Evolutionary conservation across 2,888 invertebrate species (phyloP).

Genomic region (Pterostichus madidus): DNA sequence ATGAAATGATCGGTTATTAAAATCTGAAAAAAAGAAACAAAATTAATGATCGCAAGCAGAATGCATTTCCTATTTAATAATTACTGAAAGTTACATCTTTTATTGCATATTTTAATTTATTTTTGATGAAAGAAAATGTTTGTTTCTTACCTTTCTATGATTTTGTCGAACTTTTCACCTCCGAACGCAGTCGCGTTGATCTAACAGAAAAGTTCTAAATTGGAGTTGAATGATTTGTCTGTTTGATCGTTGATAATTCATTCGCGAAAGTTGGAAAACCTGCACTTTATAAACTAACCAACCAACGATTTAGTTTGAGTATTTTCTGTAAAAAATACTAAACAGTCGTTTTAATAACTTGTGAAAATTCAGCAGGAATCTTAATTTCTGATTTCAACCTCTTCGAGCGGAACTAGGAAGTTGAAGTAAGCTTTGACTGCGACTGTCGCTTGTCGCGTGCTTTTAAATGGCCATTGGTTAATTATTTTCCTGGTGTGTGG

Average conservation of each 20-base stretch:
- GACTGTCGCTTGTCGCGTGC: constrained; percentile 45
- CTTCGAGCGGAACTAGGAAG: constrained; percentile 41
- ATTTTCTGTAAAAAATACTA: not conserved
- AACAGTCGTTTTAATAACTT: not conserved
- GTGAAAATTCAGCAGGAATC: not conserved
- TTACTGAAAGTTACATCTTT: not conserved
- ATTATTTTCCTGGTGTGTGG: constrained; percentile 52
- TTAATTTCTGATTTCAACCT: constrained; percentile 33
- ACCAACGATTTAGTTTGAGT: constrained; percentile 12
- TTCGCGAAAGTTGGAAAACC: constrained; percentile 69
- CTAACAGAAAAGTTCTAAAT: constrained; percentile 77
- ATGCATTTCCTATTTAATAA: not conserved
- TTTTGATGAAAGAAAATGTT: not conserved
- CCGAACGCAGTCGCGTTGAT: constrained; percentile 60
- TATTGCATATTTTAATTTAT: too few relatives aligned
- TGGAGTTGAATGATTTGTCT: constrained; percentile 78
- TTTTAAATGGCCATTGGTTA: constrained; percentile 60
- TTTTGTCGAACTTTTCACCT: constrained; percentile 38
- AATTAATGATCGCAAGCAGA: not conserved
- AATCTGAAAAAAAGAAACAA: constrained; percentile 2
- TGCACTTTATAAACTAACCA: constrained; percentile 41
- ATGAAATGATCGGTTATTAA: constrained; percentile 54
- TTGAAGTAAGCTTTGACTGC: constrained; percentile 43
- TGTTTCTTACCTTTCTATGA: constrained; percentile 27
- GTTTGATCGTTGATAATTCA: constrained; percentile 75